Conservation (phyloP, 2,113 vertebrate species). For the Geothlypis trichas region DNA sequence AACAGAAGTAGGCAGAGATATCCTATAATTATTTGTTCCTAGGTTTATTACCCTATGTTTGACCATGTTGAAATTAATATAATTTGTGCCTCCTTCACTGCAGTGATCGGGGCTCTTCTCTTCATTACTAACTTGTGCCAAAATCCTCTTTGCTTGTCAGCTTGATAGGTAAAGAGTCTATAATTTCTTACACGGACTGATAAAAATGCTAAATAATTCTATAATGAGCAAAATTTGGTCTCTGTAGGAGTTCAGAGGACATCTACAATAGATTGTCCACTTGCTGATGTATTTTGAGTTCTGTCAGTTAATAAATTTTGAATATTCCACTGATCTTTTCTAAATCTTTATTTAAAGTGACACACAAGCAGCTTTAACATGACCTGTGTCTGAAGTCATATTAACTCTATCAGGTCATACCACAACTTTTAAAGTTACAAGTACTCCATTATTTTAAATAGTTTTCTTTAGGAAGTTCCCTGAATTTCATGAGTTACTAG, state of each 20-base stretch:
- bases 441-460: background rate
- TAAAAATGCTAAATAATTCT: background rate
- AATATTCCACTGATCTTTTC: background rate
- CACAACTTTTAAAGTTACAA: background rate
- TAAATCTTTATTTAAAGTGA: background rate
- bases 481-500: background rate
- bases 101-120: background rate
- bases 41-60: background rate
- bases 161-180: background rate
- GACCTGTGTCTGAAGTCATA: background rate
- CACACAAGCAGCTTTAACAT: background rate
- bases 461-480: background rate
- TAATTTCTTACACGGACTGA: background rate
- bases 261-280: background rate
- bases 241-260: background rate
- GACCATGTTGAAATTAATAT: background rate
- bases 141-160: background rate
- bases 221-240: background rate
- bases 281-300: background rate
- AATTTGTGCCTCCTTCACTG: background rate
- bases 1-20: background rate
- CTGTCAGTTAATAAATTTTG: background rate
- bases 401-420: background rate
- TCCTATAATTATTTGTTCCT: background rate
- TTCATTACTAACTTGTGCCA: background rate